These are phyloP conservation scores for Anser brachyrhynchus DNA, from an alignment of 2,113 vertebrate genomes.

Conservation along the genomic window DNA sequence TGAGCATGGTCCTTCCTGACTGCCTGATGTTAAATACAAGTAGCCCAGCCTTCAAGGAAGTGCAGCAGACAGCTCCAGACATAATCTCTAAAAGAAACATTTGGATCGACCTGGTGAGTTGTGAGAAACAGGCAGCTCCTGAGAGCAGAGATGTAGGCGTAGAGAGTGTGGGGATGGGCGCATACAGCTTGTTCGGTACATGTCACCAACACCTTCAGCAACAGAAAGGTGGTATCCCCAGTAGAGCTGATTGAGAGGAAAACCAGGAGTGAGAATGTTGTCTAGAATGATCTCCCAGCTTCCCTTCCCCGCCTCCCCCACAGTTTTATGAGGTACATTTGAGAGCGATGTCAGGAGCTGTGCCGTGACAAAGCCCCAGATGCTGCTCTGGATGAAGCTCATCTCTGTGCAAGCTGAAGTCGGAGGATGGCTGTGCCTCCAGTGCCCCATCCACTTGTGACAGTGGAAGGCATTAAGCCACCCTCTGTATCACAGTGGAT, in stretches of 20 bases:
- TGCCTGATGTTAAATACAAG: background rate
- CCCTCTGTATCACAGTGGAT: background rate
- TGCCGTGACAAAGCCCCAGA: background rate
- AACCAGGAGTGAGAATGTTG: background rate
- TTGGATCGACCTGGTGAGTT: background rate
- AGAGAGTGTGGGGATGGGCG: background rate
- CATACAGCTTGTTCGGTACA: fast-evolving
- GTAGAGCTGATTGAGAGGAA: background rate
- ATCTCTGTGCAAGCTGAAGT: background rate
- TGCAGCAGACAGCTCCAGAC: background rate
- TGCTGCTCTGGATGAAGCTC: background rate
- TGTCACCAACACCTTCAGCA: background rate
- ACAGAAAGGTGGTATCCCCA: background rate
- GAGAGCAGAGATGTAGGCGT: background rate
- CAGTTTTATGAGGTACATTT: background rate
- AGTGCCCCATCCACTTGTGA: background rate
- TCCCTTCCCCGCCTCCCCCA: background rate
- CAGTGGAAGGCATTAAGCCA: background rate
- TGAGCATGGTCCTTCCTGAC: background rate
- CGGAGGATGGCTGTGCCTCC: fast-evolving
- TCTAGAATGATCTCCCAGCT: background rate
- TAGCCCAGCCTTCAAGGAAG: background rate
- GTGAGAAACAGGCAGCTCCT: background rate
- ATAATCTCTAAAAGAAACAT: background rate
- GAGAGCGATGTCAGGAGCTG: background rate